Percentiles rank a stretch among this genome's conserved stretches.
phyloP scores from a whole-genome alignment of 2,797 vertebrate genomes.

The Diceros bicornis region DNA sequence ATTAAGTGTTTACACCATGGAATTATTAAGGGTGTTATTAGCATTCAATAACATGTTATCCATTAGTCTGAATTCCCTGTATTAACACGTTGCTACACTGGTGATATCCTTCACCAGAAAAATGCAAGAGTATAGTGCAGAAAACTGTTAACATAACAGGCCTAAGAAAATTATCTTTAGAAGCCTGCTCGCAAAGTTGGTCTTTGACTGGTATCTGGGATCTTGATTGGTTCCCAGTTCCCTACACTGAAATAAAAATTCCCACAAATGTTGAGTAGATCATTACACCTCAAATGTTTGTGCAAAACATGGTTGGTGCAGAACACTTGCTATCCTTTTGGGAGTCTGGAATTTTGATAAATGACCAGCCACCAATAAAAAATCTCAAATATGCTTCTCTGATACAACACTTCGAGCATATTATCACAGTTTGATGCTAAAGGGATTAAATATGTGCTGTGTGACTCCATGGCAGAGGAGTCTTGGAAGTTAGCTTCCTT shows the following conservation, averaged over 20 bases:
- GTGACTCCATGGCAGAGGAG: background rate
- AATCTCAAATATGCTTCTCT: background rate
- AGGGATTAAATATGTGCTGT: background rate
- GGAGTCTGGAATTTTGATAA: slow-evolving; percentile 2
- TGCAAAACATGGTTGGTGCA: background rate
- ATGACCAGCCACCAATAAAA: background rate
- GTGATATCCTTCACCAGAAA: background rate
- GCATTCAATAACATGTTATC: background rate
- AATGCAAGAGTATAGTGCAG: background rate
- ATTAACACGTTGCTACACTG: background rate
- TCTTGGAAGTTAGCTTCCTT: background rate
- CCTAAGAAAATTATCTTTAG: background rate
- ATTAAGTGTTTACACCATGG: background rate
- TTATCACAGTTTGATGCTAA: background rate
- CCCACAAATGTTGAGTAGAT: background rate
- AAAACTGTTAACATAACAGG: background rate
- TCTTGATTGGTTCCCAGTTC: background rate
- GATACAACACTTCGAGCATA: background rate
- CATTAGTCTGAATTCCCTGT: background rate
- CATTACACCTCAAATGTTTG: background rate
- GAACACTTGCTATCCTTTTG: background rate
- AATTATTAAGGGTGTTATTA: background rate
- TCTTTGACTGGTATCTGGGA: background rate
- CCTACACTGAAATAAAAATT: background rate
- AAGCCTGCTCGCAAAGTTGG: background rate